Evolutionary conservation across 2,797 vertebrate genomes (phyloP).

Genomic region (Gymnoscopelus braueri): DNA sequence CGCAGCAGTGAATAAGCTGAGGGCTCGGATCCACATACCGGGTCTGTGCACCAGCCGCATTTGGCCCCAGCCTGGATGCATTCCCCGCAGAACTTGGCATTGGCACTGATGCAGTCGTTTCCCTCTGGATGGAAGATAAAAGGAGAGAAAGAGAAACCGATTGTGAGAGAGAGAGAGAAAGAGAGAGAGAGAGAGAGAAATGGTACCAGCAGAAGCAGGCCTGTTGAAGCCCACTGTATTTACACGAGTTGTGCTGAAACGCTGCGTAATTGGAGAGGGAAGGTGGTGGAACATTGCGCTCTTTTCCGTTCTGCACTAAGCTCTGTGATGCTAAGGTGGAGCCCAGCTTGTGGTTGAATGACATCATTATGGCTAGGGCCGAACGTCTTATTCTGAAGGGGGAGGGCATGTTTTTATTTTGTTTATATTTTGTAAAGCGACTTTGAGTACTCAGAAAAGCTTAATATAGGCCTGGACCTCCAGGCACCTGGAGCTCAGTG

Average conservation of each 20-base stretch:
- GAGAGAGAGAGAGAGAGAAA: background rate
- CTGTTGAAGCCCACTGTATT: slow-evolving; percentile 47
- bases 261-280: slow-evolving; percentile 54
- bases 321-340: slow-evolving; percentile 40
- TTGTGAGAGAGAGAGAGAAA: slow-evolving; percentile 39
- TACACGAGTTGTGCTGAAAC: slow-evolving; percentile 61
- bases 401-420: background rate
- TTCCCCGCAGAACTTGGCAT: slow-evolving; percentile 93
- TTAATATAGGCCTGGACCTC: too few species aligned
- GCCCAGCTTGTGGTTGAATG: slow-evolving; percentile 19
- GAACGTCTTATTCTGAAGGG: background rate
- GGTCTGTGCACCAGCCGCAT: slow-evolving; percentile 96
- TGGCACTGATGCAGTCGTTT: slow-evolving; percentile 94
- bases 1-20: slow-evolving; percentile 32
- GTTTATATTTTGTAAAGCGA: too few species aligned
- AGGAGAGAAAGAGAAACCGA: slow-evolving; percentile 47
- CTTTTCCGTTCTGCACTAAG: slow-evolving; percentile 60
- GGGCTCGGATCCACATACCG: slow-evolving; percentile 80
- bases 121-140: slow-evolving; percentile 84
- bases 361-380: slow-evolving; percentile 40
- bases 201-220: slow-evolving; percentile 51
- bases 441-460: too few species aligned
- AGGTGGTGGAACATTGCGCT: slow-evolving; percentile 44
- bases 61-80: slow-evolving; percentile 97
- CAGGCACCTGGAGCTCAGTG: too few species aligned